Conservation (phyloP, 2,797 vertebrate genomes). For the Acomys russatus region DNA sequence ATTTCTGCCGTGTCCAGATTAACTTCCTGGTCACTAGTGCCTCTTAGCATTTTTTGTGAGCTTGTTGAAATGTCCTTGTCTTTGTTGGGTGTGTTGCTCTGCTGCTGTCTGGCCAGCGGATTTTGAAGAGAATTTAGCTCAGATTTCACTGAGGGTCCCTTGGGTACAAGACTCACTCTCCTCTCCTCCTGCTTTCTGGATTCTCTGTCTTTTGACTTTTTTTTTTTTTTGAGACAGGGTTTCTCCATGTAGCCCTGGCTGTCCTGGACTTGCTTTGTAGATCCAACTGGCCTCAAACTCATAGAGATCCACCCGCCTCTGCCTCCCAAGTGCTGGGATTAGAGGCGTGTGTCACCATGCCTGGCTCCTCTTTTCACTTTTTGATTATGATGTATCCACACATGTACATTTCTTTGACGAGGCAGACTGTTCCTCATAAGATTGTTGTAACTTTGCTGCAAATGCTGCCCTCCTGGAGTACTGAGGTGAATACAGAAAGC, state of each 20-base stretch:
- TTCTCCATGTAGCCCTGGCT: too few species aligned
- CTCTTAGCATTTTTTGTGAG: neutral
- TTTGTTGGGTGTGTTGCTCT: neutral
- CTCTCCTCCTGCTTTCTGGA: neutral
- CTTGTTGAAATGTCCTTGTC: neutral
- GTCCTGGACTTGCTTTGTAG: too few species aligned
- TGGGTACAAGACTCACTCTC: neutral
- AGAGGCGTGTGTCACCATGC: too few species aligned
- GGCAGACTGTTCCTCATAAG: neutral
- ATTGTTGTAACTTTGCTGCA: neutral
- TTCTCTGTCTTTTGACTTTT: neutral
- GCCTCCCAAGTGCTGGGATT: too few species aligned
- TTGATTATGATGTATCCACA: neutral
- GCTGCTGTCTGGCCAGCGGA: too few species aligned
- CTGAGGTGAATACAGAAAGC: neutral
- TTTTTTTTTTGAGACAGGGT: too few species aligned
- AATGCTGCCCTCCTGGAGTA: neutral
- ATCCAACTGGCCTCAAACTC: too few species aligned
- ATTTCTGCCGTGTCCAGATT: neutral
- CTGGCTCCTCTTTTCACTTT: too few species aligned
- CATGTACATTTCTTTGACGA: neutral
- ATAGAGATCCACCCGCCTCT: too few species aligned
- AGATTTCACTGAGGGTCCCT: neutral
- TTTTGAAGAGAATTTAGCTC: neutral
- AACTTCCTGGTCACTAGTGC: neutral